These are phyloP conservation scores for Aulostomus chinensis DNA, from an alignment of 2,797 vertebrate species.

Conservation along the genomic window DNA sequence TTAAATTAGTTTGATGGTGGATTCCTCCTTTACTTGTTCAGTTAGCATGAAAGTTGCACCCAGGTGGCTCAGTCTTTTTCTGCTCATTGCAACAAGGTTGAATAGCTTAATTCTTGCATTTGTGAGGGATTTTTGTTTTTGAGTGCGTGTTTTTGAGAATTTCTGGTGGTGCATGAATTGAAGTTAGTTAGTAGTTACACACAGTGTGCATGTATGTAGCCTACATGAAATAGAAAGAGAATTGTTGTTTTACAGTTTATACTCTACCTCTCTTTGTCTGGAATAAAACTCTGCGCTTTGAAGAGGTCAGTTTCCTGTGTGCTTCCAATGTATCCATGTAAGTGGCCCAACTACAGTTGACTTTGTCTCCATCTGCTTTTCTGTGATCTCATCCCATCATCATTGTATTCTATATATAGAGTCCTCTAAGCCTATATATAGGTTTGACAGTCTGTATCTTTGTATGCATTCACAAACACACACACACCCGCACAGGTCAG, in stretches of 20 bases:
- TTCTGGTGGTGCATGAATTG: constrained; percentile 55
- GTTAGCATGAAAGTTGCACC: constrained; percentile 60
- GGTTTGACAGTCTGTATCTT: constrained; percentile 16
- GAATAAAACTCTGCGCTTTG: constrained; percentile 79
- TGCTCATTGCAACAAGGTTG: constrained; percentile 15
- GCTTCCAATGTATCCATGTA: constrained; percentile 73
- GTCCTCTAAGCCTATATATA: constrained; percentile 56
- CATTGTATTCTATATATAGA: constrained; percentile 49
- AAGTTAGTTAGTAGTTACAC: constrained; percentile 13
- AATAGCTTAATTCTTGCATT: constrained; percentile 14
- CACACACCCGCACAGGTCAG: constrained; percentile 20
- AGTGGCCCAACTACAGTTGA: constrained; percentile 70
- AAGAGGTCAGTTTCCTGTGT: constrained; percentile 73
- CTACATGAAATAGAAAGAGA: constrained; percentile 23
- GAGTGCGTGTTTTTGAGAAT: constrained; percentile 11
- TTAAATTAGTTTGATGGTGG: constrained; percentile 44
- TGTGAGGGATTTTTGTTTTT: neutral
- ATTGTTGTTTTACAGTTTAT: constrained; percentile 56
- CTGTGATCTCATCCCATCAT: constrained; percentile 50
- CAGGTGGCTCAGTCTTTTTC: constrained; percentile 27
- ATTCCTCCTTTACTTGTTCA: constrained; percentile 24
- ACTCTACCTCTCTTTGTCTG: constrained; percentile 75
- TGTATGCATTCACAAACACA: constrained; percentile 20
- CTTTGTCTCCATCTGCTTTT: constrained; percentile 59
- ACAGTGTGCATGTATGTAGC: constrained; percentile 61